Base-by-base conservation (phyloP, 2,113 vertebrate genomes). In the Aphelocoma coerulescens region DNA sequence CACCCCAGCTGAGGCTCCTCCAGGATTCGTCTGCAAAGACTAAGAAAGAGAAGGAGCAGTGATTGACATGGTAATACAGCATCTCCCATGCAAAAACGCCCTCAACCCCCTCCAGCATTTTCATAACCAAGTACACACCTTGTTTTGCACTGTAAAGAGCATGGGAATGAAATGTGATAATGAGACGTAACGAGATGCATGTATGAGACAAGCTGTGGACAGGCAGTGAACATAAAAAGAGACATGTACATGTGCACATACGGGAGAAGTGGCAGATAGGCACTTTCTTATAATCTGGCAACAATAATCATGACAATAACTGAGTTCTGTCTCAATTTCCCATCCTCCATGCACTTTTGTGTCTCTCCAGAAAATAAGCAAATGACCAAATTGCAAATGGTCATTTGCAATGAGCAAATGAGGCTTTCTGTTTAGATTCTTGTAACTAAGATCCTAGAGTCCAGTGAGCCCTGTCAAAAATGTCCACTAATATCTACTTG, bases 141-240 rank as follows among this genome's bases (percentile, higher is more conserved):
- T 93, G 77, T 91, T 97, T 94, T 95, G 89, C 95, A 86, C 87
- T 90, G 63, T 76, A 95, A 95, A 91, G 81, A 82, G 51, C 85
- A 86, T 72, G 78, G 82, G 59, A 90, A 91, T 51, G 72, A 93
- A 80, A 93, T 93, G 63, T 87, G 77, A 82, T 91, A 89, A 96
- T 67, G 74, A 96, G 84, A 67, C 55, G 35, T 72, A 63, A 71
- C 0, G 2, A 93, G 80, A 92, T 74, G 84, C 82, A 13, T 44
- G 63, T 78, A 79, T 80, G 82, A 94, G 93, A 95, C 89, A 94
- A 91, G 77, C 89, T 96, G 88, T 78, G 84, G 89, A 91, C 89
- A 94, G 75, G 68, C 93, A 96, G 93, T 8, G 57, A 96, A 91
- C 75, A 63, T 71, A 66, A 88, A 83, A 90, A 87, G 39, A 93